These are phyloP conservation scores for Coranthus polyacanthus DNA, from an alignment of 2,797 vertebrate species.

Conservation along the genomic window DNA sequence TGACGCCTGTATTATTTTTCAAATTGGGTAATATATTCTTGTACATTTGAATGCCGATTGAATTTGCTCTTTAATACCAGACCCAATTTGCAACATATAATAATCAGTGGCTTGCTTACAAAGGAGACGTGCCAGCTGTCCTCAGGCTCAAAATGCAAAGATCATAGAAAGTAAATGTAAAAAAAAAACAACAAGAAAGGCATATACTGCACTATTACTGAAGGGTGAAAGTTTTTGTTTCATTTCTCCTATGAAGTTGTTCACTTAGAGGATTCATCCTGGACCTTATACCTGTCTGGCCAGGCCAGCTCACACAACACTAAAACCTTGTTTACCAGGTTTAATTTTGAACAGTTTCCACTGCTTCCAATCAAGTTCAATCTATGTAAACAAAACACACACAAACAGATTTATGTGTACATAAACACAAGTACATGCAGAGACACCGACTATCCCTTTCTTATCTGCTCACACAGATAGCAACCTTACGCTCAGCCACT, in stretches of 20 bases:
- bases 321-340: conserved; percentile 58
- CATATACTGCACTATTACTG: conserved; percentile 21
- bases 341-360: conserved; percentile 45
- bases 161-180: conserved; percentile 60
- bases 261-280: conserved; percentile 57
- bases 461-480: conserved; percentile 52
- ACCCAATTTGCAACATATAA: conserved; percentile 73
- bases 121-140: conserved; percentile 52
- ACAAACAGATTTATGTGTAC: conserved; percentile 19
- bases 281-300: conserved; percentile 56
- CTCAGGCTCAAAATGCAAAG: conserved; percentile 43
- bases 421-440: conserved; percentile 30
- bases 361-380: conserved; percentile 20
- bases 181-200: conserved; percentile 37
- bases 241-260: conserved; percentile 32
- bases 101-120: conserved; percentile 63
- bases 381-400: conserved; percentile 27
- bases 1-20: conserved; percentile 73
- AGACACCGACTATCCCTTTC: conserved; percentile 25
- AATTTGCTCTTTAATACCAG: conserved; percentile 76
- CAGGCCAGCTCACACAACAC: conserved; percentile 34
- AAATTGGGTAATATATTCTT: conserved; percentile 81
- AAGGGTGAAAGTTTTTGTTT: conserved; percentile 45
- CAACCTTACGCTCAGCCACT: conserved; percentile 31
- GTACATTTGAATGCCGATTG: conserved; percentile 76